Percentiles rank a stretch among this genome's conserved stretches.
phyloP scores from a whole-genome alignment of 2,113 vertebrate genomes.

The Macroglossus sobrinus region DNA sequence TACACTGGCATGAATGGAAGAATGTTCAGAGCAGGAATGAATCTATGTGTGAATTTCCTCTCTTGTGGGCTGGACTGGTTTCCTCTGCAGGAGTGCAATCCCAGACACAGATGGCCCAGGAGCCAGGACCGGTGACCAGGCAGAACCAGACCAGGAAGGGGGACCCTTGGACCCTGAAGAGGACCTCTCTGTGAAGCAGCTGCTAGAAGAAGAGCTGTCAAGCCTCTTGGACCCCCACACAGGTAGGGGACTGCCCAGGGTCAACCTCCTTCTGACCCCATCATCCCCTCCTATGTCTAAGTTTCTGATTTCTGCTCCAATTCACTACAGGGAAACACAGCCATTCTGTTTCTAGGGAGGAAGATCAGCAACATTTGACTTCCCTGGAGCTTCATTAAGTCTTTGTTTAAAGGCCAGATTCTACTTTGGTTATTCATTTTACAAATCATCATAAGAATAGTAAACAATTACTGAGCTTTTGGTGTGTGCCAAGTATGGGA shows the following conservation, averaged over 20 bases:
- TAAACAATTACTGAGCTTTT: neutral
- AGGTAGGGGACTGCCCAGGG: conserved; percentile 77
- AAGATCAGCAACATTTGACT: neutral
- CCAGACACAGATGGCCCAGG: conserved; percentile 89
- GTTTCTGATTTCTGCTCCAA: neutral
- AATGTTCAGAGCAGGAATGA: neutral
- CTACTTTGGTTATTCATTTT: neutral
- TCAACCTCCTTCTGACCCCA: neutral
- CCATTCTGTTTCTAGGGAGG: neutral
- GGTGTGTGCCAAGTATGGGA: neutral
- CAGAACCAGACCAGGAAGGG: conserved; percentile 90
- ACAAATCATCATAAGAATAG: neutral
- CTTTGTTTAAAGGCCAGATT: conserved; percentile 15
- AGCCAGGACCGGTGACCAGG: conserved; percentile 89
- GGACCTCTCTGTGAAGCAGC: conserved; percentile 87
- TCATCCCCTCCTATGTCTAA: neutral
- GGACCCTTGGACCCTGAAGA: conserved; percentile 85
- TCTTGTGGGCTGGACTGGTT: neutral
- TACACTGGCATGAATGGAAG: neutral
- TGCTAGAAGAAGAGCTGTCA: conserved; percentile 89
- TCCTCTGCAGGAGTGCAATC: conserved; percentile 81
- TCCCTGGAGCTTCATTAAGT: neutral
- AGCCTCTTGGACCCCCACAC: conserved; percentile 84
- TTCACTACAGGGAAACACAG: neutral
- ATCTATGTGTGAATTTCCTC: neutral